These are phyloP conservation scores for Phocides pigmalion DNA, from an alignment of 1,140 invertebrate species.

Conservation along the genomic window DNA sequence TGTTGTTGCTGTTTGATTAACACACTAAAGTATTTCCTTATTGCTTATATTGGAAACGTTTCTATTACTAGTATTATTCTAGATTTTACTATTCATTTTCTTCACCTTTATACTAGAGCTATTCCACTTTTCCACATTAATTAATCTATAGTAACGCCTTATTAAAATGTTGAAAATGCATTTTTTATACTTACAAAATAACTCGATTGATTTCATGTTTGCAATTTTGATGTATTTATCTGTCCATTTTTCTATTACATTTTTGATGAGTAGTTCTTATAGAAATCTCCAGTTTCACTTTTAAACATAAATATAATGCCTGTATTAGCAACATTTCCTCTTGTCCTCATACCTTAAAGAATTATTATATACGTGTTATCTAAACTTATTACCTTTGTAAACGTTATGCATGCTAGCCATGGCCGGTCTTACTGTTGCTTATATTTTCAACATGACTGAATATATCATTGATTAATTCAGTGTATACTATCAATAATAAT, in stretches of 20 bases:
- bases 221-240: not conserved
- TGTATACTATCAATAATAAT: too few relatives aligned
- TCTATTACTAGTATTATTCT: not conserved
- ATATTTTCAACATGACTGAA: too few relatives aligned
- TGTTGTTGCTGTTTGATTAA: constrained; percentile 44
- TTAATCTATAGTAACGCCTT: not conserved
- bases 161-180: not conserved
- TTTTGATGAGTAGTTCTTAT: too few relatives aligned
- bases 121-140: not conserved
- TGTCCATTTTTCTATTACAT: not conserved
- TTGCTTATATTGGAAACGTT: constrained; percentile 11
- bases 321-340: too few relatives aligned
- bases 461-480: too few relatives aligned
- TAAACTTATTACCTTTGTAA: too few relatives aligned
- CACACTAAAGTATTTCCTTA: constrained; percentile 2
- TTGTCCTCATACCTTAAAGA: too few relatives aligned
- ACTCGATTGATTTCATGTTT: not conserved
- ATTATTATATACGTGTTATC: too few relatives aligned
- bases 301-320: too few relatives aligned
- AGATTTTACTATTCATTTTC: not conserved
- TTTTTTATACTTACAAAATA: not conserved
- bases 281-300: too few relatives aligned
- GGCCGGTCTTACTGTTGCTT: too few relatives aligned
- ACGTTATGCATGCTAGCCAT: too few relatives aligned
- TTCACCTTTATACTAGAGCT: not conserved